Conservation (phyloP, 2,113 vertebrate genomes). For the Copsychus sechellarum region DNA sequence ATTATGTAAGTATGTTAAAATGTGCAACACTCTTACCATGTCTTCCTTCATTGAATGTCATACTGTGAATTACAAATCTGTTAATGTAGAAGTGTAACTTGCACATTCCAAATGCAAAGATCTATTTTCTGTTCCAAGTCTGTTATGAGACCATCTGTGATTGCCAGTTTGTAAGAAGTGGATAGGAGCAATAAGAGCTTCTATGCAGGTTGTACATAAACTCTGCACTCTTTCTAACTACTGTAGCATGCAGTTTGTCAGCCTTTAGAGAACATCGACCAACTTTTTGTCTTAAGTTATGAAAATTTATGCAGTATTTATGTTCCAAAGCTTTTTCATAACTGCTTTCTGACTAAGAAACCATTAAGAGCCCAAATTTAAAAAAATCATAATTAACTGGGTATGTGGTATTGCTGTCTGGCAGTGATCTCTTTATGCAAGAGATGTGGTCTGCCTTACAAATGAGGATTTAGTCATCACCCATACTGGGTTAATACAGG, state of each 20-base stretch:
- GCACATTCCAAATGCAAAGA: constrained; percentile 47
- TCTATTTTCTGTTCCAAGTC: constrained; percentile 56
- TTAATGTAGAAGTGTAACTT: constrained; percentile 45
- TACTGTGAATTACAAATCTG: constrained; percentile 51
- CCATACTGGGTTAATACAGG: background rate
- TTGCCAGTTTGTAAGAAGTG: constrained; percentile 30
- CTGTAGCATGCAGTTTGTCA: constrained; percentile 32
- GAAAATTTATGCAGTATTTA: constrained; percentile 67
- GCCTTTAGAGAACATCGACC: constrained; percentile 1
- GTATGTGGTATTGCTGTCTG: constrained; percentile 16
- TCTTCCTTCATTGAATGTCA: constrained; percentile 37
- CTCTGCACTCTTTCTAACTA: background rate
- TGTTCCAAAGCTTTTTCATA: constrained; percentile 36
- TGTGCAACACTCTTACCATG: constrained; percentile 26
- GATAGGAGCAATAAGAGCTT: constrained; percentile 10
- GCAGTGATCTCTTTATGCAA: background rate
- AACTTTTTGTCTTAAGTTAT: constrained; percentile 46
- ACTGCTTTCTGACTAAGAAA: constrained; percentile 61
- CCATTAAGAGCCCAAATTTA: constrained; percentile 58
- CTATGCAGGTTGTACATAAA: constrained; percentile 2
- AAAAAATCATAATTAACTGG: constrained; percentile 45
- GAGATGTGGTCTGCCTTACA: background rate
- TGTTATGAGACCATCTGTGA: constrained; percentile 53
- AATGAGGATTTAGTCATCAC: background rate
- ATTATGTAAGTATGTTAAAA: constrained; percentile 61